Conservation (phyloP, 2,113 vertebrate genomes). For the Martes martes region DNA sequence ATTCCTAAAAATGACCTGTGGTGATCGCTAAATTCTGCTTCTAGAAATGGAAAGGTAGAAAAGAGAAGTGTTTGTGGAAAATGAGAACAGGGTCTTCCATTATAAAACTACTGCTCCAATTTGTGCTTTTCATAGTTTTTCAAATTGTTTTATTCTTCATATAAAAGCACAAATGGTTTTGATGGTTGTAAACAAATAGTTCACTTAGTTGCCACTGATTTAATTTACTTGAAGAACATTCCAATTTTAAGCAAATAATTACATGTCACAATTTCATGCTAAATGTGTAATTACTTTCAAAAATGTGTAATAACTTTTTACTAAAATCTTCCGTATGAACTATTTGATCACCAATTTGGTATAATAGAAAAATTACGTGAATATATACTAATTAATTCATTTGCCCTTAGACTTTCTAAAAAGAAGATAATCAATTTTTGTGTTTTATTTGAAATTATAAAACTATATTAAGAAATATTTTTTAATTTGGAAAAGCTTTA, state of each 20-base stretch:
- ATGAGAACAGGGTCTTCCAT: not conserved
- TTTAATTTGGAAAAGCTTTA: not conserved
- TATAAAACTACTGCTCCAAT: not conserved
- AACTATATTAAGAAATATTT: not conserved
- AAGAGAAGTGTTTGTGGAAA: not conserved
- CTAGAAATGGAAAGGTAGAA: not conserved
- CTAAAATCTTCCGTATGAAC: not conserved
- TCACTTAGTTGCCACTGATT: not conserved
- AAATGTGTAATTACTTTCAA: not conserved
- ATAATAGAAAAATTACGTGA: not conserved
- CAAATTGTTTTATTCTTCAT: not conserved
- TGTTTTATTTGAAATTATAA: conserved; percentile 26
- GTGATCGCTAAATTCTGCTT: not conserved
- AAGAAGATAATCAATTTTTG: not conserved
- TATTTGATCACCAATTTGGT: not conserved
- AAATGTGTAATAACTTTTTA: not conserved
- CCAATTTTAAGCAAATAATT: not conserved
- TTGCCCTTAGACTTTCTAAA: not conserved
- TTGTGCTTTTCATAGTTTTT: not conserved
- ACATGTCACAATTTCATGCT: not conserved
- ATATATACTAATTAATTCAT: not conserved
- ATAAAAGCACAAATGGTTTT: not conserved
- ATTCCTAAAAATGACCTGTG: not conserved
- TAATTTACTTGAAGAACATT: conserved; percentile 26
- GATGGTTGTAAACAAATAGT: not conserved